phyloP scores from a whole-genome alignment of 2,113 vertebrate species.

The Dolichotis patagonum region DNA sequence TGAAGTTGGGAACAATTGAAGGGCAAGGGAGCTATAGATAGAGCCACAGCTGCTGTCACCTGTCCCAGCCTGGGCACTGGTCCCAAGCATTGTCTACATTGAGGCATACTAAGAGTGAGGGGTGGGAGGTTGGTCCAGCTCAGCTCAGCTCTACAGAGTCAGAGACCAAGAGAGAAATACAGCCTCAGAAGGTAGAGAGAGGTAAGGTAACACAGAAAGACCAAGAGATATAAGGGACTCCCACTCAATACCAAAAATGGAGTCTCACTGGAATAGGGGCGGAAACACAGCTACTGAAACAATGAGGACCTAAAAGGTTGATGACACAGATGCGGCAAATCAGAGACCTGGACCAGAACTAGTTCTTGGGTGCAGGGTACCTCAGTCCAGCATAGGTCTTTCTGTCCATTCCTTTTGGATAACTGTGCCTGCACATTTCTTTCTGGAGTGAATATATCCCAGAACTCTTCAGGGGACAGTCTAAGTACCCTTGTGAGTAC shows the following conservation, averaged over 20 bases:
- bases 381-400: neutral
- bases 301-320: neutral
- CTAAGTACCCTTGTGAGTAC: neutral
- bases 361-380: neutral
- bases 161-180: constrained; percentile 7
- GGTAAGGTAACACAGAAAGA: neutral
- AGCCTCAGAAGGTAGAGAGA: neutral
- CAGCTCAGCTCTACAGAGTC: constrained; percentile 29
- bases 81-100: constrained; percentile 87
- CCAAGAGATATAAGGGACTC: neutral
- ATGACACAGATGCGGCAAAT: neutral
- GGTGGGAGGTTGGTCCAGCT: neutral
- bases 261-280: neutral
- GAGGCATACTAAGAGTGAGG: constrained; percentile 78
- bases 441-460: neutral
- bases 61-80: constrained; percentile 86
- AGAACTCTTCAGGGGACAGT: neutral
- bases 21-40: constrained; percentile 88
- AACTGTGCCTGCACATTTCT: neutral
- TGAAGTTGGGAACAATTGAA: constrained; percentile 90
- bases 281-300: neutral
- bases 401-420: neutral
- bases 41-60: constrained; percentile 89
- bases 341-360: neutral
- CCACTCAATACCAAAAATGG: neutral